phyloP scores from a whole-genome alignment of 2,888 invertebrate species.

The Hemicrepidius hirtus region DNA sequence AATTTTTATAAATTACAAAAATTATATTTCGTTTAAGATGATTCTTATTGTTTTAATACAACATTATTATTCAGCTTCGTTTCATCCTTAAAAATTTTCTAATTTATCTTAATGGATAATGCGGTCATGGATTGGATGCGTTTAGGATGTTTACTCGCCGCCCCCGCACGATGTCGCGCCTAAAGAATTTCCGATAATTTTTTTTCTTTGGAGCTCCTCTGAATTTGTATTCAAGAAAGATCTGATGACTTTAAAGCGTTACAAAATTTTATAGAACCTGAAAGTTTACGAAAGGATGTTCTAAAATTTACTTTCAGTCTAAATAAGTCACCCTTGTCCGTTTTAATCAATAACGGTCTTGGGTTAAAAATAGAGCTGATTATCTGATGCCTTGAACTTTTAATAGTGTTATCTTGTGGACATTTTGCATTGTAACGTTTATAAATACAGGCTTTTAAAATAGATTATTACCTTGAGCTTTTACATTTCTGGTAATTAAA shows the following conservation, averaged over 20 bases:
- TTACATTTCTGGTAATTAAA: slow-evolving; percentile 11
- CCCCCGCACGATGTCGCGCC: slow-evolving; percentile 3
- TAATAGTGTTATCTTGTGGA: slow-evolving; percentile 13
- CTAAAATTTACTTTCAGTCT: slow-evolving; percentile 1
- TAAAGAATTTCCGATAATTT: slow-evolving; percentile 19
- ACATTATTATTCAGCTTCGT: neutral
- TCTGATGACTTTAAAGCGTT: neutral
- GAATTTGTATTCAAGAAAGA: neutral
- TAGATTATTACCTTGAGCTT: slow-evolving; percentile 11
- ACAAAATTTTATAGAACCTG: neutral
- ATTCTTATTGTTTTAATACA: too few relatives aligned
- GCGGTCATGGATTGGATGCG: slow-evolving; percentile 13
- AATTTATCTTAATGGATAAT: slow-evolving; percentile 24
- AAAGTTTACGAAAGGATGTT: neutral
- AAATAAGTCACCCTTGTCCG: slow-evolving; percentile 15
- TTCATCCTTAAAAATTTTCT: neutral
- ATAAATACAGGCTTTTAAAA: slow-evolving; percentile 28
- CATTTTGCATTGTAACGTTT: slow-evolving; percentile 31
- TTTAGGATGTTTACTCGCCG: slow-evolving; percentile 18
- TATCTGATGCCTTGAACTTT: slow-evolving; percentile 47
- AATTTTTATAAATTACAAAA: too few relatives aligned
- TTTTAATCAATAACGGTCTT: slow-evolving; percentile 34
- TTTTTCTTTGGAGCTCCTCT: neutral
- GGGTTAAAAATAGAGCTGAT: slow-evolving; percentile 43
- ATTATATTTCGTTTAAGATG: too few relatives aligned